These are phyloP conservation scores for Nyctibius bracteatus DNA, from an alignment of 2,113 vertebrate species.

Conservation along the genomic window DNA sequence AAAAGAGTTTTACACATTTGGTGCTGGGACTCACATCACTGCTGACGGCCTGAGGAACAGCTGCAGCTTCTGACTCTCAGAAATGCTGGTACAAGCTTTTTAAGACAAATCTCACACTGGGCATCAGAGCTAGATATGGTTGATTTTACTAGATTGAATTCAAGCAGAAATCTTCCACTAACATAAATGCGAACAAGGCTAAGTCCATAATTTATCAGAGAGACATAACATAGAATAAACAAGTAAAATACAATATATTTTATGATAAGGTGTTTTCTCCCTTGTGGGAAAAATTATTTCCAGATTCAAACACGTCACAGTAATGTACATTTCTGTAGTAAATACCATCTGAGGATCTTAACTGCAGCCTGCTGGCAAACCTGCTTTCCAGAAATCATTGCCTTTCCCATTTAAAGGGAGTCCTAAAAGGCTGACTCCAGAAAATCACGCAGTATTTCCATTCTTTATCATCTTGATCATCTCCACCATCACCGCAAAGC, in stretches of 20 bases:
- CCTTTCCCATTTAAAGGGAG: background rate
- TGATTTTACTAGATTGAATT: background rate
- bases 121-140: background rate
- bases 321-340: background rate
- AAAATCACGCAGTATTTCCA: constrained; percentile 51
- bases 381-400: constrained; percentile 33
- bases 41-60: background rate
- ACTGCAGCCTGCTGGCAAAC: constrained; percentile 38
- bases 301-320: constrained; percentile 15
- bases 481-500: constrained; percentile 48
- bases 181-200: constrained; percentile 4
- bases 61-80: background rate
- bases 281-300: constrained; percentile 34
- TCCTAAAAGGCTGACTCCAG: constrained; percentile 28
- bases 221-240: constrained; percentile 29
- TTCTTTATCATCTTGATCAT: constrained; percentile 49
- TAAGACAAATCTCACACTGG: background rate
- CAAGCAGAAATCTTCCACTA: background rate
- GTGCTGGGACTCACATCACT: background rate
- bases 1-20: background rate
- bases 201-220: constrained; percentile 3
- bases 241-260: constrained; percentile 26
- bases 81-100: background rate
- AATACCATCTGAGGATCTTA: constrained; percentile 27
- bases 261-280: constrained; percentile 37